These are phyloP conservation scores for Holacanthus passer DNA, from an alignment of 2,113 vertebrate species.

Conservation along the genomic window DNA sequence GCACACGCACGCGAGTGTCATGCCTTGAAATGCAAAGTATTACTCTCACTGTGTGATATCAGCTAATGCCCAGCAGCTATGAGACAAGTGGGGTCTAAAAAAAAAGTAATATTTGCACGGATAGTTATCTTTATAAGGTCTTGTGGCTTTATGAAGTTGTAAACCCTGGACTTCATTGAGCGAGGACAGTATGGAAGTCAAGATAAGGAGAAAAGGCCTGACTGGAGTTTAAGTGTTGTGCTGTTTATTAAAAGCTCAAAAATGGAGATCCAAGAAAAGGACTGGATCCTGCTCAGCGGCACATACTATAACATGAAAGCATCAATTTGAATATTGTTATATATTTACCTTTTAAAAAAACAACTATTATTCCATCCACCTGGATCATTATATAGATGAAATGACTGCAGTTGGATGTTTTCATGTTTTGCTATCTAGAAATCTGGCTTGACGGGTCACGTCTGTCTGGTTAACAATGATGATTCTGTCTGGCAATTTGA, in stretches of 20 bases:
- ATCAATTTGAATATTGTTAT: background rate
- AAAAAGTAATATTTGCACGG: slow-evolving; percentile 61
- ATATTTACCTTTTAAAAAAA: background rate
- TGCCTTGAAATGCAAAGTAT: slow-evolving; percentile 26
- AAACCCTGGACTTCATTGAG: slow-evolving; percentile 66
- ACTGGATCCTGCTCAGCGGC: background rate
- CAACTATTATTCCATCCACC: background rate
- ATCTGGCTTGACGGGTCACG: background rate
- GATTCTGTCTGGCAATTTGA: background rate
- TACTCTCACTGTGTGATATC: slow-evolving; percentile 36
- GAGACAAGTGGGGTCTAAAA: slow-evolving; percentile 30
- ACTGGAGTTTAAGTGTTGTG: slow-evolving; percentile 38
- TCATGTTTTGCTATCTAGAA: background rate
- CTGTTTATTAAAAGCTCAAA: slow-evolving; percentile 63
- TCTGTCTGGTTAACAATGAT: slow-evolving; percentile 1
- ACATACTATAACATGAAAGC: background rate
- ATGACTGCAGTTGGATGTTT: background rate
- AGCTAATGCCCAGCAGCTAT: slow-evolving; percentile 31
- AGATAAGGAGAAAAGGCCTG: slow-evolving; percentile 62
- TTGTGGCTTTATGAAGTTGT: slow-evolving; percentile 65
- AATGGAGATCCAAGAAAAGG: slow-evolving; percentile 18
- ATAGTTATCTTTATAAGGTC: slow-evolving; percentile 72
- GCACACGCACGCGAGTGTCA: background rate
- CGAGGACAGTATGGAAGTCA: slow-evolving; percentile 58
- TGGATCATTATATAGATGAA: background rate